A percentile compares a stretch with the other conserved stretches of the same genome.
These are phyloP conservation scores for Eulithis testata DNA, from an alignment of 2,888 invertebrate genomes.

Conservation along the genomic window DNA sequence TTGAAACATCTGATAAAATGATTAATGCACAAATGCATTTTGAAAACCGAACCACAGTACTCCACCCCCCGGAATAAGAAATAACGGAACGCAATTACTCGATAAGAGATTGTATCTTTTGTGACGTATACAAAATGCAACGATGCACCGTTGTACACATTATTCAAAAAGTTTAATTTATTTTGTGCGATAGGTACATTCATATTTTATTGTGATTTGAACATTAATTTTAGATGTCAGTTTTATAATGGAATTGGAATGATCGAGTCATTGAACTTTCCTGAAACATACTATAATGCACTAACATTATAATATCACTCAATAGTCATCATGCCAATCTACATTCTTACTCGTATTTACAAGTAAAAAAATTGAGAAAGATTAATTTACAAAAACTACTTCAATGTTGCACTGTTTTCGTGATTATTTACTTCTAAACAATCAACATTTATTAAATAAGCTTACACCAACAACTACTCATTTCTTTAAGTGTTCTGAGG, in stretches of 20 bases:
- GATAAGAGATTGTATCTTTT: slow-evolving; percentile 52
- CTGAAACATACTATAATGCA: slow-evolving; percentile 52
- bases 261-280: slow-evolving; percentile 59
- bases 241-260: slow-evolving; percentile 67
- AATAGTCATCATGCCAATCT: slow-evolving; percentile 57
- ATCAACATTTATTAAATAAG: slow-evolving; percentile 43
- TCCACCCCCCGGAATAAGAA: slow-evolving; percentile 31
- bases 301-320: slow-evolving; percentile 65
- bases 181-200: slow-evolving; percentile 67
- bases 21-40: slow-evolving; percentile 15
- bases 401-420: slow-evolving; percentile 46
- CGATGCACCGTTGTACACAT: slow-evolving; percentile 58
- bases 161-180: slow-evolving; percentile 48
- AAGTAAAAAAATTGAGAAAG: slow-evolving; percentile 56
- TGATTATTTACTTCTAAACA: slow-evolving; percentile 23
- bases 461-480: slow-evolving; percentile 57
- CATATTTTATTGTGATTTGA: slow-evolving; percentile 49
- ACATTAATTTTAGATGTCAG: slow-evolving; percentile 43
- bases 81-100: slow-evolving; percentile 44
- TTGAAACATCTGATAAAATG: slow-evolving; percentile 28
- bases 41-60: background rate
- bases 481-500: slow-evolving; percentile 76
- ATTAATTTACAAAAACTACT: slow-evolving; percentile 55
- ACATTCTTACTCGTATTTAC: slow-evolving; percentile 64
- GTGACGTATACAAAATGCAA: slow-evolving; percentile 66